A percentile compares a stretch with the other conserved stretches of the same genome.
Conservation (phyloP, 2,888 invertebrate species). For the Crematogaster levior region DNA sequence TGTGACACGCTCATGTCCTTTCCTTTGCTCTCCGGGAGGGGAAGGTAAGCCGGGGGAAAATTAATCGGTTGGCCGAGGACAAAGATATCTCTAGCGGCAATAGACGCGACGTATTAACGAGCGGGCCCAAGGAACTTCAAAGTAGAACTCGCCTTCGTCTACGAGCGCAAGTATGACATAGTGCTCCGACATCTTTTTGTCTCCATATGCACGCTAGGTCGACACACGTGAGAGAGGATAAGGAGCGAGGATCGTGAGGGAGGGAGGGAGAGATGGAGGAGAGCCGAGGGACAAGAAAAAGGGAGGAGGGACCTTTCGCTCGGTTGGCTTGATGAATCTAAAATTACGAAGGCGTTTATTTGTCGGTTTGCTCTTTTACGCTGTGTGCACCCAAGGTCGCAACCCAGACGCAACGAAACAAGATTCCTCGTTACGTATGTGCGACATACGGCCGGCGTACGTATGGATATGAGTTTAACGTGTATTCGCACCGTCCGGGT, state of each 20-base stretch:
- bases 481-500: slow-evolving; percentile 20
- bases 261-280: background rate
- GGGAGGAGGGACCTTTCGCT: slow-evolving; percentile 41
- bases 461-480: slow-evolving; percentile 32
- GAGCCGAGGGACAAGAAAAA: background rate
- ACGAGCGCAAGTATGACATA: slow-evolving; percentile 26
- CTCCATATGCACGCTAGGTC: background rate
- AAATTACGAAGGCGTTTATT: slow-evolving; percentile 67
- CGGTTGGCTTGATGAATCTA: slow-evolving; percentile 60
- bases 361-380: slow-evolving; percentile 62
- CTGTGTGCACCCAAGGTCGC: slow-evolving; percentile 61
- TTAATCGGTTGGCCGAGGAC: slow-evolving; percentile 30
- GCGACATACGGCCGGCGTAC: slow-evolving; percentile 51
- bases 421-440: slow-evolving; percentile 68
- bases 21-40: background rate
- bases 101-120: slow-evolving; percentile 24
- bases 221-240: background rate
- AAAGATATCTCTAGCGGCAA: slow-evolving; percentile 22
- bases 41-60: slow-evolving; percentile 5
- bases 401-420: slow-evolving; percentile 66
- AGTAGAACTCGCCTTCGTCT: slow-evolving; percentile 24
- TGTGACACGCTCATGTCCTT: background rate
- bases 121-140: slow-evolving; percentile 19
- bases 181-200: slow-evolving; percentile 30
- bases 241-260: background rate